Evolutionary conservation across 1,140 invertebrate genomes (phyloP), one percentile per base, ranked within the genome.

Genomic region (Eurosta solidaginis): DNA sequence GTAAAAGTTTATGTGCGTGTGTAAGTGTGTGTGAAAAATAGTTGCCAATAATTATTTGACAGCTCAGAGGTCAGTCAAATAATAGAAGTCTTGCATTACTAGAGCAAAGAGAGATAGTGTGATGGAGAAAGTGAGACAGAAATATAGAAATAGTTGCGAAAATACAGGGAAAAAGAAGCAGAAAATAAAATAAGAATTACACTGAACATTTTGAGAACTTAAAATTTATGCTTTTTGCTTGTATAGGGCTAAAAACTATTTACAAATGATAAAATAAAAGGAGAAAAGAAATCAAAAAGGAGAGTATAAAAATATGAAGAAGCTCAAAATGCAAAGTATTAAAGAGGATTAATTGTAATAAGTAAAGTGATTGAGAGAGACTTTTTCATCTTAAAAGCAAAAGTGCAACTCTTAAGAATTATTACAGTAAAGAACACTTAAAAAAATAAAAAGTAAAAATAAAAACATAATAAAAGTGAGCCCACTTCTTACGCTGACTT

Each of bases 401-500:
- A n/a, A 14, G 59, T 33, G 40, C 59, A 68, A 68, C 33, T 36
- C 59, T 40, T 68, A 33, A 9, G 59, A 10, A 36, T 40, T 40
- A 33, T 68, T 27, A n/a, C n/a, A n/a, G n/a, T n/a, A n/a, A n/a
- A 36, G 33, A 40, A 7, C 10, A 68, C 59, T 68, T 40, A 68
- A 68, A 68, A 29, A 33, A 36, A 68, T 17, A 20, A 20, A 68
- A 68, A 63, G 40, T 20, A 17, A 40, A 40, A 40, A 20, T 40
- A 40, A 54, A 40, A 42, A 2, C 40, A 14, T n/a, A 36, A 33
- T 68, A 22, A 17, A 68, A 33, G 59, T 68, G 59, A 68, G 59
- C 59, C n/a, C n/a, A n/a, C n/a, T n/a, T n/a, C 17, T 9, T 45
- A 36, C 73, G 73, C 25, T 89, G 88, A 89, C 89, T 92, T 93